phyloP scores from a whole-genome alignment of 2,888 invertebrate genomes.

The Cerastoderma edule region DNA sequence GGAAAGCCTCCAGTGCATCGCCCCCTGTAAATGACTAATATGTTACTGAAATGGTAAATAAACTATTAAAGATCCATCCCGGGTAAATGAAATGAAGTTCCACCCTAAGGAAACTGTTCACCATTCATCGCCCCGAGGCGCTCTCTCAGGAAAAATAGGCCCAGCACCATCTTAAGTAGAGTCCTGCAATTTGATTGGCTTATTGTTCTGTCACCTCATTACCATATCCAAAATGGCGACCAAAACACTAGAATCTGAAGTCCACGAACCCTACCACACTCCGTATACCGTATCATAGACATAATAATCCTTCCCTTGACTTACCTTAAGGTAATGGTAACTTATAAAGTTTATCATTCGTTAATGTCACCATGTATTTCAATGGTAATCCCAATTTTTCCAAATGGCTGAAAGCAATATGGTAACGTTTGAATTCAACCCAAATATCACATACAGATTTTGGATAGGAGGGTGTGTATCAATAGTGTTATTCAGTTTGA shows the following conservation, averaged over 20 bases:
- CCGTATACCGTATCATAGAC: slow-evolving; percentile 64
- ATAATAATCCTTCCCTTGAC: slow-evolving; percentile 63
- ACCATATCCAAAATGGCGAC: slow-evolving; percentile 71
- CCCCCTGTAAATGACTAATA: slow-evolving; percentile 21
- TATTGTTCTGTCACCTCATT: slow-evolving; percentile 69
- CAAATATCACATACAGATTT: background rate
- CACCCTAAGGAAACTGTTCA: slow-evolving; percentile 40
- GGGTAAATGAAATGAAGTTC: slow-evolving; percentile 44
- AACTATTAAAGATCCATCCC: slow-evolving; percentile 60
- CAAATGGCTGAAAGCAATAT: slow-evolving; percentile 59
- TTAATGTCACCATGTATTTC: slow-evolving; percentile 50
- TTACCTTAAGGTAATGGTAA: slow-evolving; percentile 64
- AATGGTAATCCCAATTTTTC: slow-evolving; percentile 45
- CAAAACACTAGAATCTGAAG: slow-evolving; percentile 60
- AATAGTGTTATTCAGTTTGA: no score
- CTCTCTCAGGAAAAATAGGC: slow-evolving; percentile 51
- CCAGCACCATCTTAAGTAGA: slow-evolving; percentile 70
- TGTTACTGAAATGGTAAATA: slow-evolving; percentile 45
- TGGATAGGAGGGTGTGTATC: background rate
- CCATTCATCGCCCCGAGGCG: slow-evolving; percentile 66
- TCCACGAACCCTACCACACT: slow-evolving; percentile 66
- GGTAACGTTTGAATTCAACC: slow-evolving; percentile 24
- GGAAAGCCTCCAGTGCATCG: slow-evolving; percentile 47
- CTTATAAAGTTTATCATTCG: slow-evolving; percentile 50
- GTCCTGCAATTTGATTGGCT: slow-evolving; percentile 74